Evolutionary conservation across 1,140 invertebrate genomes (phyloP).

Genomic region (Copidosoma floridanum): DNA sequence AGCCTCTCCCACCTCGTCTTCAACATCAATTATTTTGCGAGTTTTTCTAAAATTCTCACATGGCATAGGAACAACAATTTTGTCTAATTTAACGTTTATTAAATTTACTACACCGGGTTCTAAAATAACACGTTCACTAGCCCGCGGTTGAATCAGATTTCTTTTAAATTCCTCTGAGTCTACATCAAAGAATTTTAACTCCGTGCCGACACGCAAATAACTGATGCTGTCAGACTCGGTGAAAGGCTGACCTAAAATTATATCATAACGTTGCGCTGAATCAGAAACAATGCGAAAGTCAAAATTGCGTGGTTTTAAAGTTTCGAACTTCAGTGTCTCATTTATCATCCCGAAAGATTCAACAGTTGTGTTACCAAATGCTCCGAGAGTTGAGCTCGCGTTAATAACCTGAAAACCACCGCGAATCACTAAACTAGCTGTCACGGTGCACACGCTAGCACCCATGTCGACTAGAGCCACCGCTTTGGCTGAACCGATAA

Average conservation of each 20-base stretch:
- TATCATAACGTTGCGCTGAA: conserved; percentile 15
- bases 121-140: no score
- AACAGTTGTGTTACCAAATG: conserved; percentile 14
- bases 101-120: no score
- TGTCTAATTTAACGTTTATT: no score
- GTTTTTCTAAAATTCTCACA: no score
- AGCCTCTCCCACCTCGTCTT: no score
- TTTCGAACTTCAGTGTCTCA: conserved; percentile 7
- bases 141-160: background rate
- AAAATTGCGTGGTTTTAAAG: conserved; percentile 7
- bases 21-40: no score
- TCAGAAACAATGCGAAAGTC: conserved; percentile 26
- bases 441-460: conserved; percentile 25
- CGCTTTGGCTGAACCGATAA: background rate
- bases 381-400: conserved; percentile 4
- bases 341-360: conserved; percentile 8
- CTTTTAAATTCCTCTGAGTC: background rate
- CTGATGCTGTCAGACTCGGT: conserved; percentile 17
- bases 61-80: no score
- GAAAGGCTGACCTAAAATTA: no score
- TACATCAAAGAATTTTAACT: conserved; percentile 18
- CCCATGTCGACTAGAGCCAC: no score
- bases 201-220: conserved; percentile 9
- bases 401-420: conserved; percentile 1
- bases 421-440: conserved; percentile 20